Conservation (phyloP, 2,888 invertebrate species). For the Drosophila suboccidentalis region DNA sequence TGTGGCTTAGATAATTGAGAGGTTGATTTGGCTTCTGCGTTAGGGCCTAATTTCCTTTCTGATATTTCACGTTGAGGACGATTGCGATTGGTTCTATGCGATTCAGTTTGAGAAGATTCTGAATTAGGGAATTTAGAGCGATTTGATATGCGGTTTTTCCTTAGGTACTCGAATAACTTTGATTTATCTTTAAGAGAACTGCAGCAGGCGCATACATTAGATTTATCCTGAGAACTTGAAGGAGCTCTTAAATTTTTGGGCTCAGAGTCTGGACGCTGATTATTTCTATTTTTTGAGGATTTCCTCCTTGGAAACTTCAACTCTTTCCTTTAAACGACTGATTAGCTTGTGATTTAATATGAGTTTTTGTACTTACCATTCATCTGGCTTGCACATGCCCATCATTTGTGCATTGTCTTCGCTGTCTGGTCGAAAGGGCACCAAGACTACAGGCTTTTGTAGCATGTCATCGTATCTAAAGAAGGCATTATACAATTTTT, state of each 20-base stretch:
- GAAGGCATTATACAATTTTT: not conserved
- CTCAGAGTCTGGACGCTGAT: not conserved
- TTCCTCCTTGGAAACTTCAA: not conserved
- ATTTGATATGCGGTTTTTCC: not conserved
- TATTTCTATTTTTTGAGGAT: not conserved
- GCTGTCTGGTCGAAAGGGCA: constrained; percentile 21
- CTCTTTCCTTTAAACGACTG: constrained; percentile 22
- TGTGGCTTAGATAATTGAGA: no score
- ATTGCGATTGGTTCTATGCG: not conserved
- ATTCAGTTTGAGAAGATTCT: not conserved
- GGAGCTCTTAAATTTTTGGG: not conserved
- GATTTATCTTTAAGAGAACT: not conserved
- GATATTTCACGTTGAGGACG: not conserved
- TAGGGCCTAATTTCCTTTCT: not conserved
- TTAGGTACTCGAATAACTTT: not conserved
- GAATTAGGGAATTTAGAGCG: not conserved
- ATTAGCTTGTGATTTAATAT: not conserved
- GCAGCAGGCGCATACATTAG: not conserved
- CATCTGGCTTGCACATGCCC: constrained; percentile 36
- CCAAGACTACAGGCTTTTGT: constrained; percentile 22
- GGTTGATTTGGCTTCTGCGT: no score
- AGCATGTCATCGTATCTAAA: not conserved
- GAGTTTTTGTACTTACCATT: constrained; percentile 28
- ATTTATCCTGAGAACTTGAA: not conserved
- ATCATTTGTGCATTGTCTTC: not conserved